These are phyloP conservation scores for Xenops minutus DNA, from an alignment of 2,797 vertebrate species.

Conservation along the genomic window DNA sequence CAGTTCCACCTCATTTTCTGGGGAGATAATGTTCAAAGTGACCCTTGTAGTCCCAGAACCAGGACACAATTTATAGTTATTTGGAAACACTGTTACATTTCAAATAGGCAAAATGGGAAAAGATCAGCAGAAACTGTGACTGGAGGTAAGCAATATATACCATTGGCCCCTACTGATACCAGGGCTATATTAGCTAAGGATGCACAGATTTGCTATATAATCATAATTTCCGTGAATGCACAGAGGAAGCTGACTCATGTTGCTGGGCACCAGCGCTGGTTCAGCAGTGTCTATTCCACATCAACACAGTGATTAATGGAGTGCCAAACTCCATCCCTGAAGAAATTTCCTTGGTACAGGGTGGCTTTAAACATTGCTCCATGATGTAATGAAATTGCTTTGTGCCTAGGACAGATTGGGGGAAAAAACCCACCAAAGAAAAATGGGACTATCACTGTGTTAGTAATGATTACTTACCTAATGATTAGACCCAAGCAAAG, in stretches of 20 bases:
- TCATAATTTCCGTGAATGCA: rapidly evolving
- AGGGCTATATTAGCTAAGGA: background rate
- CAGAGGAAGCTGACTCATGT: background rate
- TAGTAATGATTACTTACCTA: background rate
- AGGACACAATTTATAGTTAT: background rate
- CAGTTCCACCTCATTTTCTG: background rate
- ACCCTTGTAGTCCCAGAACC: background rate
- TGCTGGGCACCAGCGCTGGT: background rate
- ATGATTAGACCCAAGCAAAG: background rate
- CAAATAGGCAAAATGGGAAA: background rate
- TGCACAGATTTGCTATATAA: background rate
- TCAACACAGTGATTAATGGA: background rate
- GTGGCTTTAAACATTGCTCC: background rate
- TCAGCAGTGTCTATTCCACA: background rate
- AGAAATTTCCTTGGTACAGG: background rate
- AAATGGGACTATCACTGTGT: background rate
- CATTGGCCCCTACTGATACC: background rate
- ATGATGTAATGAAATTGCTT: background rate
- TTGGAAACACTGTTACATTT: background rate
- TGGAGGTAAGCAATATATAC: background rate
- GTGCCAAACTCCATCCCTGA: background rate
- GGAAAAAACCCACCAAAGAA: no score
- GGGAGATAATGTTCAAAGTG: background rate
- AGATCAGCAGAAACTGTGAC: background rate
- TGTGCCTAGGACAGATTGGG: background rate